Evolutionary conservation across 1,140 invertebrate species (phyloP).

Genomic region (Papilio polytes): DNA sequence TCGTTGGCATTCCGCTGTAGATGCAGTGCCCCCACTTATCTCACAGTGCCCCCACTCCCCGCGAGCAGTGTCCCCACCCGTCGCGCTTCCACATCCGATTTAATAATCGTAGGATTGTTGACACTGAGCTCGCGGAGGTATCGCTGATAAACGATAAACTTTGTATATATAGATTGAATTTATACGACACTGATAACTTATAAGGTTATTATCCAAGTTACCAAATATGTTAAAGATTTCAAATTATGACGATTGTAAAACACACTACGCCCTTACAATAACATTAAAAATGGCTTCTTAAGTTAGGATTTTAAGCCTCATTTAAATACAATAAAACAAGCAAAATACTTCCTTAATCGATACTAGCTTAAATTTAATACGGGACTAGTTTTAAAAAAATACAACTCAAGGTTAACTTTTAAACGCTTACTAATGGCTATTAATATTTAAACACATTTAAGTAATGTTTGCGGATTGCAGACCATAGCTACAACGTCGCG

Average conservation of each 20-base stretch:
- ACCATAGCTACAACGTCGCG: not conserved
- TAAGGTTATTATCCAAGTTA: too few species aligned
- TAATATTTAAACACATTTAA: constrained; percentile 5
- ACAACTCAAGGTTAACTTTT: not conserved
- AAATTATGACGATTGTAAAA: not conserved
- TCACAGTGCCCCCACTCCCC: constrained; percentile 1
- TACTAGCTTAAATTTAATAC: not conserved
- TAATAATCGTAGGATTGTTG: constrained; percentile 47
- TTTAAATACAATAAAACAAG: not conserved
- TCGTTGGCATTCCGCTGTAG: constrained; percentile 45
- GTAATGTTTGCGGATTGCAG: constrained; percentile 5
- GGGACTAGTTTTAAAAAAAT: not conserved
- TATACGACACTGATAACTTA: not conserved
- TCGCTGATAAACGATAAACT: not conserved
- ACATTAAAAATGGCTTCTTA: not conserved
- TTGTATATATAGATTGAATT: not conserved
- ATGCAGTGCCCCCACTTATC: constrained; percentile 5
- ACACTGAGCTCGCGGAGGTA: not conserved
- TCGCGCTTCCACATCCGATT: constrained; percentile 48
- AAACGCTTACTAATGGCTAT: not conserved
- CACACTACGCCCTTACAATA: not conserved
- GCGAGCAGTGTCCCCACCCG: not conserved
- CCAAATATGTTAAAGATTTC: too few species aligned
- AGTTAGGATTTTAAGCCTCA: not conserved
- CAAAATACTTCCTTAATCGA: not conserved